Base-by-base conservation (phyloP, 53 echinoderm and acorn worm genomes). In the Astropecten irregularis region DNA sequence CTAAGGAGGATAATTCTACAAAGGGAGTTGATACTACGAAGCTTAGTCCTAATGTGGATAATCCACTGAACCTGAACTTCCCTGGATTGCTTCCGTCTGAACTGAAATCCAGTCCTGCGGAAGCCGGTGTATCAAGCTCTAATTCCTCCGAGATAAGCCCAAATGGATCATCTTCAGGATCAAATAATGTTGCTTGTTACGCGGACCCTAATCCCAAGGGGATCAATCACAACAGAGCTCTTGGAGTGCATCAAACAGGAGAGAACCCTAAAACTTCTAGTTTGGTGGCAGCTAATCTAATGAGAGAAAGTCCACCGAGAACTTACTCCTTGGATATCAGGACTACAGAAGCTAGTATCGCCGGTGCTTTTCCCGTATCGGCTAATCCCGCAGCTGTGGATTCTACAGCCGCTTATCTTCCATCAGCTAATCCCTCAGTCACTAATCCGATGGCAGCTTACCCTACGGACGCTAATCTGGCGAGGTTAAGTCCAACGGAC, bases 401-500 rank as follows among this genome's bases (percentile, higher is more conserved):
- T 68, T 28, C 47, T 2, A 47, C 11, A 1, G 68, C 27, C 6
- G 34, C 37, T 33, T 13, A 33, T 54, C 55, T 19, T 16, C 5
- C 32, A 29, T 9, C 27, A 25, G 31, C 61, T 30, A 61, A 29
- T 61, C 61, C 61, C 10, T 11, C 61, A 9, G 8, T 9, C 3
- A 29, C 61, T 61, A 61, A 61, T 42, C 23, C 42, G 25, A 9
- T 23, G 23, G 46, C 35, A 68, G 25, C 52, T 33, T 49, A 32
- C 33, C 34, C 71, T 3, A 33, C 52, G 9, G 51, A 26, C 3
- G 30, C 30, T 33, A 77, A 61, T 61, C 48, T 20, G 7, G 25
- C 42, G 2, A 37, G 58, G 56, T 61, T 47, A 79, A 79, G 79
- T 62, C 79, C 79, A 1, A 60, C 63, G 3, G 79, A 56, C 8